phyloP scores from a whole-genome alignment of 2,888 invertebrate genomes.

The Laspeyria flexula region DNA sequence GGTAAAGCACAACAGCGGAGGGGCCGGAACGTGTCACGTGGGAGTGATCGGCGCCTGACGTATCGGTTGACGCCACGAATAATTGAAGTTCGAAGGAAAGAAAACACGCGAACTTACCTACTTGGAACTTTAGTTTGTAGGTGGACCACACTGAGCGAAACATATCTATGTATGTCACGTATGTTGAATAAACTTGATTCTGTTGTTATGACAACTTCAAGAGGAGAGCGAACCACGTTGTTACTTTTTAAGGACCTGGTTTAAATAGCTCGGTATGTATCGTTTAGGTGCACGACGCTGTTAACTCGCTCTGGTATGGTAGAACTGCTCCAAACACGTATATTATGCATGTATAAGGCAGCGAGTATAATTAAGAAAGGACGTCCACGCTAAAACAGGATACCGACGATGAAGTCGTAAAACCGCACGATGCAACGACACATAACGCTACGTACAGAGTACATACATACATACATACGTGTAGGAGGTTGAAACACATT shows the following conservation, averaged over 20 bases:
- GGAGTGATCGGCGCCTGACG: conserved; percentile 60
- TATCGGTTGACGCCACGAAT: conserved; percentile 54
- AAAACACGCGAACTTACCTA: conserved; percentile 44
- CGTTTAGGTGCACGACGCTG: not conserved
- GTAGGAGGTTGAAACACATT: not conserved
- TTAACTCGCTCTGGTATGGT: not conserved
- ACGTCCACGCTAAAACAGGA: conserved; percentile 17
- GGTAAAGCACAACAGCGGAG: conserved; percentile 69
- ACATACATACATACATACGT: not conserved
- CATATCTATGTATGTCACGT: conserved; percentile 1
- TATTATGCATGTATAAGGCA: conserved; percentile 7
- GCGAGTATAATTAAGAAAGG: conserved; percentile 37
- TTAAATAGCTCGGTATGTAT: not conserved
- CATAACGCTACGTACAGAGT: not conserved
- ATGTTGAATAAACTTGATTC: not conserved
- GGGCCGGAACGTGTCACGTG: conserved; percentile 59
- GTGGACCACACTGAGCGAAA: conserved; percentile 3
- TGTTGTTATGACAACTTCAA: not conserved
- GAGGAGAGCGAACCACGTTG: not conserved
- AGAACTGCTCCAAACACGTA: not conserved
- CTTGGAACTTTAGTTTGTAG: conserved; percentile 2
- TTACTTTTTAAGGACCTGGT: not conserved
- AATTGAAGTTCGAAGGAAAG: conserved; percentile 55
- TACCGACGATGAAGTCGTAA: conserved; percentile 30
- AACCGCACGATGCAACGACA: conserved; percentile 33